Evolutionary conservation across 2,888 invertebrate species (phyloP), one percentile per base, ranked within the genome.

Genomic region (Limnephilus auricula): DNA sequence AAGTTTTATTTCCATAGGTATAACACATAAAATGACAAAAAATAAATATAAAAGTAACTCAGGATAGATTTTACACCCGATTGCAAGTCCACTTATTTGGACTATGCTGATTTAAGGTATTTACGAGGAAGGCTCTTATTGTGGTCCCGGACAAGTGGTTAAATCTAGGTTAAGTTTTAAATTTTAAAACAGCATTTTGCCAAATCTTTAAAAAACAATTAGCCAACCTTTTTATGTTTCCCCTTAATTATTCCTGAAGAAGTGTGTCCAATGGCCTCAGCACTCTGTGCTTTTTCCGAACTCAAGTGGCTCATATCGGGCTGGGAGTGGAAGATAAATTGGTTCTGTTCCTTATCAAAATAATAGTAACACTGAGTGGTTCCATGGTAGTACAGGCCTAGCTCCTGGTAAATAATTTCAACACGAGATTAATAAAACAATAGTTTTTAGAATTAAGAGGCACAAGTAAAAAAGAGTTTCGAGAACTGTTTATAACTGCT

Each of bases 341-440:
- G 95, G 94, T 98, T 96, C 89, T 97, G 97, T 50, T 97, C 96
- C 93, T 97, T 96, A 93, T 99, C 97, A 94, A 98, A 99, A 94
- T 96, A 97, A 94, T 98, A 98, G 94, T 99, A 99, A 90, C 97
- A 98, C 4, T 98, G 98, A 50, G 97, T 97, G 93, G 97, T 97
- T 10, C 98, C 98, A 95, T 99, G 98, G 94, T 99, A 99, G 94
- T 99, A 99, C 45, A 99, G 95, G 1, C 98, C 98, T 94, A 97
- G 97, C 94, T 98, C 98, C 99, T 99, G 94, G 82, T 95, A 95
- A 50, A 85, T 13, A n/a, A 82, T 82, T 82, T 82, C 10, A 82
- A 34, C 32, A 82, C 9, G 25, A 32, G 6, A 65, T 65, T 93
- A 32, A 45, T 93, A 92, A 93, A 92, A 90, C 4, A 18, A 18